Evolutionary conservation across 2,113 vertebrate species (phyloP), one percentile per base, ranked within the genome.

Genomic region (Crocuta crocuta): DNA sequence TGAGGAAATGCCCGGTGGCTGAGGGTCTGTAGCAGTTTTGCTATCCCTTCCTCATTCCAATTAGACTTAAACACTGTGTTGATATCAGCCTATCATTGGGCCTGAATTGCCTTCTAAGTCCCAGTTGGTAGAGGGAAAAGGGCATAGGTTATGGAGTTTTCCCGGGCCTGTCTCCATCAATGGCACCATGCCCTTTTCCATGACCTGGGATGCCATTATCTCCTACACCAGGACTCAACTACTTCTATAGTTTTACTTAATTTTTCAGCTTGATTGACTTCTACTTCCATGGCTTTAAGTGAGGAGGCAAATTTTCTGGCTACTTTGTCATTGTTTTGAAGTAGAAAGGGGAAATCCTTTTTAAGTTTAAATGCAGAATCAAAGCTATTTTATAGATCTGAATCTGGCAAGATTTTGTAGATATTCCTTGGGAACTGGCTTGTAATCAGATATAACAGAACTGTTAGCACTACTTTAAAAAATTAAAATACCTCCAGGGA

Each of bases 361-460:
- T 61, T 71, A 79, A 94, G 23, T 95, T 73, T 58, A 92, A 95
- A 80, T 90, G 66, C 17, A 71, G 24, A 94, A 50, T 70, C 45
- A 19, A 70, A 15, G 7, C 50, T 31, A 28, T 82, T 85, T 94
- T 82, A 90, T 28, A 76, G 39, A n/a, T 89, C 19, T 74, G 9
- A 71, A 63, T 63, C 78, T 85, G 10, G 24, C 17, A 89, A 43
- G 10, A 63, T 61, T 55, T 61, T 86, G 3, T 85, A 70, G 35
- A 11, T 16, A 31, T 91, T 87, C 48, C 45, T 73, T 53, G 23
- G 65, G 21, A 91, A 79, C n/a, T 78, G 19, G 16, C 23, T 70
- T 23, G 78, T 71, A 91, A 87, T 39, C 80, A 93, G 80, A 66
- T 3, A 15, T 71, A 82, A 53, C 68, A 68, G 28, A 45, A 48